Evolutionary conservation across 2,797 vertebrate genomes (phyloP).

Genomic region (Garrulus glandarius): DNA sequence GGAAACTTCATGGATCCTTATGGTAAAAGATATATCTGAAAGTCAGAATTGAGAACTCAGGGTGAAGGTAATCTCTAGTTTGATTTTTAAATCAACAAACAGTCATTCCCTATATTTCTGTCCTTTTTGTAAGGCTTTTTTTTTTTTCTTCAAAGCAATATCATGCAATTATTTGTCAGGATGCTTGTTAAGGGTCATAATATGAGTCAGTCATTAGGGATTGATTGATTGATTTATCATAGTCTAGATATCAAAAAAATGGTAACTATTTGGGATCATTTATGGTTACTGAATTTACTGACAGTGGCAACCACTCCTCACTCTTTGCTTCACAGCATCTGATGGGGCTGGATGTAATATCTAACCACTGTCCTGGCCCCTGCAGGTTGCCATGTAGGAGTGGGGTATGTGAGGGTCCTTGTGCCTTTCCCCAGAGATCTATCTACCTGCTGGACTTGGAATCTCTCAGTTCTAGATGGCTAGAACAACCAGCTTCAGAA

Average conservation of each 20-base stretch:
- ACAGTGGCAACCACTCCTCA: background rate
- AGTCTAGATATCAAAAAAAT: background rate
- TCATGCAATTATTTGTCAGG: background rate
- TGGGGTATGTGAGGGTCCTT: background rate
- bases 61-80: background rate
- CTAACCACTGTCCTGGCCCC: background rate
- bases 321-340: background rate
- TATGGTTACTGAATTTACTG: background rate
- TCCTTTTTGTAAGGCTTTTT: background rate
- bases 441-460: background rate
- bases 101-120: background rate
- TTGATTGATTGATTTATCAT: background rate
- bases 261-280: background rate
- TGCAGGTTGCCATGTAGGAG: background rate
- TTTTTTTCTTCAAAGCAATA: background rate
- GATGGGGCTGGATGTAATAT: background rate
- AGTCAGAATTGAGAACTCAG: background rate
- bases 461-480: background rate
- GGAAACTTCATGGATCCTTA: background rate
- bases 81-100: background rate
- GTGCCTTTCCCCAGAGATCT: background rate
- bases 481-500: background rate
- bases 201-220: background rate
- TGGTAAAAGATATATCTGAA: background rate
- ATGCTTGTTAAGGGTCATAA: background rate